A percentile compares a stretch with the other conserved stretches of the same genome.
phyloP scores from a whole-genome alignment of 2,888 invertebrate species.

The Chloromyia formosa region DNA sequence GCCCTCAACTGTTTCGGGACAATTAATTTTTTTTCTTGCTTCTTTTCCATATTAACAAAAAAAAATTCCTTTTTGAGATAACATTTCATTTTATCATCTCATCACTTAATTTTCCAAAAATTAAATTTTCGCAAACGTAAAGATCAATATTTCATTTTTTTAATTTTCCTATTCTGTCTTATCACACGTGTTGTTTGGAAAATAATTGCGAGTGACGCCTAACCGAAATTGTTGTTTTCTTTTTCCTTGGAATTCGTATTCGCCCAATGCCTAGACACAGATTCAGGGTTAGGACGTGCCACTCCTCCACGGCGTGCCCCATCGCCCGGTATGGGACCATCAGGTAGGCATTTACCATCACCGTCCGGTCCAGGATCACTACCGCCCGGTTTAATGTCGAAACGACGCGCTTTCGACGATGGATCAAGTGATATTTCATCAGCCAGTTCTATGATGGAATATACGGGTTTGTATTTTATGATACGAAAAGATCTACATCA shows the following conservation, averaged over 20 bases:
- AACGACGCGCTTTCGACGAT: slow-evolving; percentile 74
- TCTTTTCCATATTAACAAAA: too few species aligned
- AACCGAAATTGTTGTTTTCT: slow-evolving; percentile 41
- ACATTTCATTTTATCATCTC: too few species aligned
- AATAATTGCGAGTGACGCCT: slow-evolving; percentile 38
- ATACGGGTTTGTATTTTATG: slow-evolving; percentile 72
- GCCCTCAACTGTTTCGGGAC: too few species aligned
- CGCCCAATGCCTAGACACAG: slow-evolving; percentile 69
- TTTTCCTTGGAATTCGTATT: slow-evolving; percentile 38
- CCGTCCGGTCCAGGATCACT: slow-evolving; percentile 86
- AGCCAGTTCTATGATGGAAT: slow-evolving; percentile 87
- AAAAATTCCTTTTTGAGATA: too few species aligned
- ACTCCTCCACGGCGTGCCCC: slow-evolving; percentile 88
- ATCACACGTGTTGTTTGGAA: slow-evolving; percentile 28
- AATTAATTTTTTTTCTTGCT: too few species aligned
- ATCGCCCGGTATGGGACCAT: slow-evolving; percentile 79
- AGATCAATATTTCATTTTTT: not conserved
- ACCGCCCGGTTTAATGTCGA: slow-evolving; percentile 80
- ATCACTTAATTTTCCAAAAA: too few species aligned
- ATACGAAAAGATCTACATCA: slow-evolving; percentile 10
- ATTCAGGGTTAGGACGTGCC: slow-evolving; percentile 86
- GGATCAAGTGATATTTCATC: slow-evolving; percentile 86
- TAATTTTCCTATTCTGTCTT: not conserved
- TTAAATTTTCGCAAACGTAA: too few species aligned
- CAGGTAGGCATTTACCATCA: slow-evolving; percentile 76